Evolutionary conservation across 2,113 vertebrate species (phyloP), one percentile per base, ranked within the genome.

Genomic region (Oreochromis niloticus): DNA sequence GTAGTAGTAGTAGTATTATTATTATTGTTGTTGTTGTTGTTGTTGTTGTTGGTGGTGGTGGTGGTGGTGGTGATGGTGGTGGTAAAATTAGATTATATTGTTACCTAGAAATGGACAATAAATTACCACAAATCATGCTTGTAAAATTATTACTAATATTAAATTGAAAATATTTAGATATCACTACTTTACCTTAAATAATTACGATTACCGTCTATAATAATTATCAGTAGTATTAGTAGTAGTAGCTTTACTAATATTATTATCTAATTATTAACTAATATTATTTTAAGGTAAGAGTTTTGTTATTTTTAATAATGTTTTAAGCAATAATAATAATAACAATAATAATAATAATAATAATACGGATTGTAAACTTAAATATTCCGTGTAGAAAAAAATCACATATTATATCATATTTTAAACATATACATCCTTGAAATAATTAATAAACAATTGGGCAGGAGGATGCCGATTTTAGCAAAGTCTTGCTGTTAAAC

Each of bases 201-300:
- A 32, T 32, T 32, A 73, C 9, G 10, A 32, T n/a, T 78, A 50
- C 17, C 4, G 6, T 50, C 6, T 78, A 19, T 50, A 19, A 13
- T 50, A 32, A 30, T 14, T 6, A 66, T 66, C 61, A 39, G 61
- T 39, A 66, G 19, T 24, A 24, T 24, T 24, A 24, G 24, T 24
- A 24, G 24, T 24, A 24, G 24, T 24, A n/a, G 12, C 32, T 66
- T n/a, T 36, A 36, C 4, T 66, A 39, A 11, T 54, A 27, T 68
- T 24, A 66, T 66, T 39, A 68, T 68, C 17, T n/a, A 36, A 63
- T 63, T 63, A 63, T 63, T 66, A 39, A 36, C 17, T 66, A 66
- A n/a, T 39, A n/a, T 39, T 66, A 3, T n/a, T 66, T 39, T 66
- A 66, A 66, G 59, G 59, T 39, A 66, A n/a, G 7, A n/a, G 32